These are phyloP conservation scores for Ochlodes sylvanus DNA, from an alignment of 2,888 invertebrate genomes.

Conservation along the genomic window DNA sequence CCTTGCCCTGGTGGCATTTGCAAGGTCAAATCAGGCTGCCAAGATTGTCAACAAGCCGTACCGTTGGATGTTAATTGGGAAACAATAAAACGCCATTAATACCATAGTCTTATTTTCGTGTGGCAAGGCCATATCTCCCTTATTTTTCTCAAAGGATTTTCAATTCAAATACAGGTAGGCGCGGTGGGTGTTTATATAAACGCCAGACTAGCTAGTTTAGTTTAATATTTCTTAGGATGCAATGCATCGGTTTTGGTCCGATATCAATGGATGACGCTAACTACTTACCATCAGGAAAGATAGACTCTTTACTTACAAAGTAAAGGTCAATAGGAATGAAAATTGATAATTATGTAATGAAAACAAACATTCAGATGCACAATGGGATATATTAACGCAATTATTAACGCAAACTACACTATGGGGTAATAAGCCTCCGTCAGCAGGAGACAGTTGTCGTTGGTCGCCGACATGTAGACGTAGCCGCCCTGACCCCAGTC, in stretches of 20 bases:
- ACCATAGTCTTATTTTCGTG: too few relatives aligned
- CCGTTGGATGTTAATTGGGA: conserved; percentile 50
- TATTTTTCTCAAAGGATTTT: too few relatives aligned
- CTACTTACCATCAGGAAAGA: too few relatives aligned
- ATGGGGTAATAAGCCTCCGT: conserved; percentile 49
- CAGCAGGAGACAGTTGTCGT: conserved; percentile 56
- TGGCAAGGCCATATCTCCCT: too few relatives aligned
- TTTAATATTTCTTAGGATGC: too few relatives aligned
- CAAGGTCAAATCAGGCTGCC: conserved; percentile 49
- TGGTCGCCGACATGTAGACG: conserved; percentile 49
- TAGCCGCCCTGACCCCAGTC: conserved; percentile 62
- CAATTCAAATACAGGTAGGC: too few relatives aligned
- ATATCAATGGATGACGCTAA: too few relatives aligned
- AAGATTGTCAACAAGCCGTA: conserved; percentile 54
- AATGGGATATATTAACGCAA: conserved; percentile 29
- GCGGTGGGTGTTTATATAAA: too few relatives aligned
- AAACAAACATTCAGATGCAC: conserved; percentile 35
- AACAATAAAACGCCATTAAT: conserved; percentile 35
- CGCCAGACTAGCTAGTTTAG: too few relatives aligned
- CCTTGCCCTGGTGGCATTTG: conserved; percentile 55
- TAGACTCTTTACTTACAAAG: too few relatives aligned
- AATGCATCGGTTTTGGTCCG: too few relatives aligned
- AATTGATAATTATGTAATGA: background rate
- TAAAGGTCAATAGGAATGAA: too few relatives aligned
- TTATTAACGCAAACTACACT: conserved; percentile 38